Base-by-base conservation (phyloP, 2,113 vertebrate genomes). In the Clarias gariepinus region DNA sequence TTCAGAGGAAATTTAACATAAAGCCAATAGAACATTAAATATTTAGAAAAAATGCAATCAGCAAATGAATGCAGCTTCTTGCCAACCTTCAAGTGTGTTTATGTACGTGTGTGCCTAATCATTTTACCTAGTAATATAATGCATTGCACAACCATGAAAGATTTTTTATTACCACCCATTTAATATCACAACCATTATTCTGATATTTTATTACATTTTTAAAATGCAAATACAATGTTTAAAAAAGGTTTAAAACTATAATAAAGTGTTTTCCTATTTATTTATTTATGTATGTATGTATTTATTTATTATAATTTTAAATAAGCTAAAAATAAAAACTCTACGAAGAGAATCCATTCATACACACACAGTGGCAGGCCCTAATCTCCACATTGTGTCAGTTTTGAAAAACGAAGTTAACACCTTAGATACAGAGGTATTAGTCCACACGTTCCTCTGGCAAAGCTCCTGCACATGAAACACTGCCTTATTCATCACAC, bases 401-500 rank as follows among this genome's bases (percentile, higher is more conserved):
- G 25, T 60, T 47, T 74, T 74, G 9, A 18, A 12, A 76, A 41
- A 41, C 2, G 3, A 18, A 63, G 66, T 15, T 18, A 41, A 21
- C 10, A 60, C 33, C 63, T 81, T 33, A 81, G 85, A 86, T 81
- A 86, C 66, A 79, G 66, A 33, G 47, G 55, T 58, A 86, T 63
- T 47, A 73, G 66, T 57, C 69, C 69, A 79, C 86, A 87, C 58
- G 85, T 85, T 85, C 87, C 66, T 81, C 87, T 90, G 87, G 86
- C 89, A 88, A 64, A 66, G 25, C 66, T 80, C 66, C 74, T n/a
- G 80, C 52, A 74, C 71, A 82, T 60, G 30, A 82, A 73, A 88
- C 77, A 88, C 84, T 85, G 87, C 73, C 87, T 82, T 61, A 85
- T 88, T 85, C 87, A 85, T 77, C 60, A 23, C 58, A 53, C 86